Evolutionary conservation across 2,797 vertebrate genomes (phyloP), one percentile per base, ranked within the genome.

Genomic region (Neopelma chrysocephalum): DNA sequence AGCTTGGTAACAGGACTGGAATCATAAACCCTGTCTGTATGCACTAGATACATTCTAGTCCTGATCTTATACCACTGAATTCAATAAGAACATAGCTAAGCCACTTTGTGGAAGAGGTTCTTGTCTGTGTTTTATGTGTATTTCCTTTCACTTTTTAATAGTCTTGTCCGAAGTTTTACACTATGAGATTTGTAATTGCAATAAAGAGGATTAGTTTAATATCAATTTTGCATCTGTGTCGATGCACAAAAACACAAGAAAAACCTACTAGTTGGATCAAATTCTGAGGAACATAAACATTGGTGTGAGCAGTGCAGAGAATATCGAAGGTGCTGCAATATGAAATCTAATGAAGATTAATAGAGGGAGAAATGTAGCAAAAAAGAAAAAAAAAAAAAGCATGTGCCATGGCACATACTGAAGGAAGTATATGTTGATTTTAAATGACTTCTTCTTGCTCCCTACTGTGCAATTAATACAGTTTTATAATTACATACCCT

Each of bases 301-400:
- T 60, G 42, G 8, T 8, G 4, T 32, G 11, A 73, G 23, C 13
- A 88, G 23, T 5, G 13, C 77, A 60, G 40, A 69, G 18, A 84
- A 81, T 12, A 22, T 0, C 1, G 0, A n/a, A 70, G 3, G 5
- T 43, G 16, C 4, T 53, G 42, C 29, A 77, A 15, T 48, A 15
- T 12, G 13, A 80, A 64, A 17, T 0, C 0, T 57, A 79, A 72
- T 53, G 22, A 87, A 57, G 54, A 58, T 26, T 64, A 56, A 66
- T 6, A 82, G 25, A 51, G 3, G 13, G 11, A 60, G 0, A 7
- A 91, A 7, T 9, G 15, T 6, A 81, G 20, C 2, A 27, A 53
- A 50, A 61, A 56, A n/a, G 4, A 36, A 15, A 38, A 22, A 13
- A 58, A 56, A 34, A 79, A 47, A 12, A 11, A 40, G 1, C 6